Conservation (phyloP, 2,113 vertebrate species). For the Pseudopodoces humilis region DNA sequence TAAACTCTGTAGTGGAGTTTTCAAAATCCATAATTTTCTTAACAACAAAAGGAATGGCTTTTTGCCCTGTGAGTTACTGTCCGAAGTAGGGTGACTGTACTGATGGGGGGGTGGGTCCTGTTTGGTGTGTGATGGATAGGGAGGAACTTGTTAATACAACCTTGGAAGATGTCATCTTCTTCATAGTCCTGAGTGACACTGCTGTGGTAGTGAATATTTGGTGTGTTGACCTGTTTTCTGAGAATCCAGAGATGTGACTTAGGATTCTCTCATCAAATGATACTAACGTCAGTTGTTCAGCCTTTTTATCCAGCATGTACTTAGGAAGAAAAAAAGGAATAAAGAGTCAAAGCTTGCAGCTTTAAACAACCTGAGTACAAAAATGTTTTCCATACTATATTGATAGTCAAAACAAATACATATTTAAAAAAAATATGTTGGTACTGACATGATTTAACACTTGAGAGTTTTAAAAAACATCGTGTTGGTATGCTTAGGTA, state of each 20-base stretch:
- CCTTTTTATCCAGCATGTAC: neutral
- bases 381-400: neutral
- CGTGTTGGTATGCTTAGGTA: neutral
- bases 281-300: neutral
- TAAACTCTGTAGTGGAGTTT: neutral
- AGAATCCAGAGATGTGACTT: neutral
- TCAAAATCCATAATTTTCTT: neutral
- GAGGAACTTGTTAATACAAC: neutral
- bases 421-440: accelerated
- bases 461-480: neutral
- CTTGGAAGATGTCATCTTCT: neutral
- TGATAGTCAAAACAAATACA: neutral
- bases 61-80: neutral
- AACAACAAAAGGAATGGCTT: neutral
- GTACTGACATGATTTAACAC: neutral
- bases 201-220: neutral
- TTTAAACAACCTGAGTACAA: neutral
- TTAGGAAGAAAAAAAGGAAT: neutral
- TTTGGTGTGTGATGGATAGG: accelerated
- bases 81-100: neutral
- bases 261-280: neutral
- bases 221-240: constrained; percentile 19
- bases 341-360: neutral
- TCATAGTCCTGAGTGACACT: neutral
- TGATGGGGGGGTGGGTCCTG: neutral